Evolutionary conservation across 2,113 vertebrate genomes (phyloP), one percentile per base, ranked within the genome.

Genomic region (Cinclus cinclus): DNA sequence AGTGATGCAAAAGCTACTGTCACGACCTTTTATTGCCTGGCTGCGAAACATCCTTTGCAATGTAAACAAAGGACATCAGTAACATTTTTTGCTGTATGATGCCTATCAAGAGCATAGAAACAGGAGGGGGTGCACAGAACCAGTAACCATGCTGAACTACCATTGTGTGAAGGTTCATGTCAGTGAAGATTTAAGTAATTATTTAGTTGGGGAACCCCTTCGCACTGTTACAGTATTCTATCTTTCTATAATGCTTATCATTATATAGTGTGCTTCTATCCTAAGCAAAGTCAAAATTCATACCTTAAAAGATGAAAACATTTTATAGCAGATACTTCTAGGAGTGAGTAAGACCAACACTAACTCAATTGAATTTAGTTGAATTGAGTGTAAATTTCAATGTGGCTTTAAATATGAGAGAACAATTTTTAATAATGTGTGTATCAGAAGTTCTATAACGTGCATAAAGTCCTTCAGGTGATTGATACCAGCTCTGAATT

Each of bases 1-100:
- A 97, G 94, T 96, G 96, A 96, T 97, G 94, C 77, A 73, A 95
- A 98, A 96, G 75, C 95, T 96, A 76, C 98, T 55, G 80, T 92
- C 31, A 3, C 89, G 95, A 95, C 75, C 83, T 95, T 96, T 92
- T 97, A 96, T 91, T 97, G 96, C 96, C 97, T 6, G 23, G 56
- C 77, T 96, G 79, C 77, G 87, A 95, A 97, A 96, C 94, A 97
- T 93, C 75, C 73, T 97, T 95, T 96, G 92, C 77, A 95, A 93
- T 90, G 90, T 93, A 94, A 95, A 89, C 70, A 35, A 96, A 96
- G 94, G 96, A 97, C 95, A 97, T 92, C 19, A 52, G 83, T 96
- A 92, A 95, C 90, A 77, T 97, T 96, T 96, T 96, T 97, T 95
- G 23, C 89, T 94, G 50, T 96, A 60, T 95, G 91, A 85, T 90